phyloP scores from a whole-genome alignment of 37 sponge, comb jelly and placozoan species.

The Trichoplax adhaerens region DNA sequence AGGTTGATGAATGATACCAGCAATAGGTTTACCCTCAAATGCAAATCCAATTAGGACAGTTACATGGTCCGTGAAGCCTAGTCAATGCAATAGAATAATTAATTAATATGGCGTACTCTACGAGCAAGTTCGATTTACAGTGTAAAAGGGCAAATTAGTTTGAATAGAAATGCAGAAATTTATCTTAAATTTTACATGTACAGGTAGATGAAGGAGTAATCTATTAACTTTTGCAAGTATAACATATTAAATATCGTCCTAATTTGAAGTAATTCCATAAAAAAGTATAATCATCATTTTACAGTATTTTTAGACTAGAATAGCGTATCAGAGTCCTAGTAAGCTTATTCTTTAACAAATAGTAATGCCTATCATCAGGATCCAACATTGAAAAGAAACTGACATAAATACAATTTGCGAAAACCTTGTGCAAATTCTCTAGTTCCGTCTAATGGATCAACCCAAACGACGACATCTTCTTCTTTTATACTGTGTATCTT shows the following conservation, averaged over 20 bases:
- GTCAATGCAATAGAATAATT: too few species aligned
- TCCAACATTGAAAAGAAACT: not conserved
- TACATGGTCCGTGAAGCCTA: constrained; percentile 60
- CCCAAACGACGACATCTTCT: constrained; percentile 69
- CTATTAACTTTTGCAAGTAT: not conserved
- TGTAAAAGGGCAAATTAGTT: too few species aligned
- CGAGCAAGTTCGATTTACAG: too few species aligned
- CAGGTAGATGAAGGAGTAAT: too few species aligned
- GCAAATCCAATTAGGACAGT: constrained; percentile 85
- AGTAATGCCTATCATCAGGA: not conserved
- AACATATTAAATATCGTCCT: not conserved
- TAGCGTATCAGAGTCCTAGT: too few species aligned
- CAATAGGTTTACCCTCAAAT: constrained; percentile 46
- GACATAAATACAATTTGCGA: not conserved
- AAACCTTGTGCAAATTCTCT: constrained; percentile 75
- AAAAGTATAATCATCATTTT: not conserved
- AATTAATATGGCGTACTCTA: too few species aligned
- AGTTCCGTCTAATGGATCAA: constrained; percentile 98
- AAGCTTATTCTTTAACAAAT: not conserved
- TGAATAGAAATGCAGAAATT: too few species aligned
- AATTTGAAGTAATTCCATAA: not conserved
- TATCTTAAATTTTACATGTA: too few species aligned
- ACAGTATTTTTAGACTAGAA: too few species aligned
- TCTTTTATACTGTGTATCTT: constrained; percentile 12
- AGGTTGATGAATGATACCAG: constrained; percentile 89